Evolutionary conservation across 2,797 vertebrate genomes (phyloP).

Genomic region (Poeciliopsis gracilis): DNA sequence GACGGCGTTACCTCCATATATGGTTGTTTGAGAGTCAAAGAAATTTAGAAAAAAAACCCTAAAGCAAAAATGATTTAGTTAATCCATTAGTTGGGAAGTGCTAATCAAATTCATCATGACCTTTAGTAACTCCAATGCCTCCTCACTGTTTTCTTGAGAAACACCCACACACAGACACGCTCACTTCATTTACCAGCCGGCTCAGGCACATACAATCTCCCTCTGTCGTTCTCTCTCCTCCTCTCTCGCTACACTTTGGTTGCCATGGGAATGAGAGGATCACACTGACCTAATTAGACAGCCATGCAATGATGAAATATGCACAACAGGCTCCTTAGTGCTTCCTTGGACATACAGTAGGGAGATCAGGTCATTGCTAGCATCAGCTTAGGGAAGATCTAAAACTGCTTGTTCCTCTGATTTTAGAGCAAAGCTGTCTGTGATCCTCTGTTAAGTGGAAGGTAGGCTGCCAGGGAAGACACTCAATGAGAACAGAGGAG

Average conservation of each 20-base stretch:
- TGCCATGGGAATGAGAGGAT: slow-evolving; percentile 79
- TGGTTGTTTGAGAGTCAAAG: background rate
- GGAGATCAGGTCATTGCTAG: slow-evolving; percentile 50
- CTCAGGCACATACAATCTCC: slow-evolving; percentile 49
- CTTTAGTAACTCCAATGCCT: slow-evolving; percentile 41
- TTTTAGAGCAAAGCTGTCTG: slow-evolving; percentile 7
- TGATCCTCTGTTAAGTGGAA: slow-evolving; percentile 29
- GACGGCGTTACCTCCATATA: background rate
- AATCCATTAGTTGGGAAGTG: slow-evolving; percentile 43
- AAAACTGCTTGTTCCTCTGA: slow-evolving; percentile 34
- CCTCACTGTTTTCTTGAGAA: slow-evolving; percentile 33
- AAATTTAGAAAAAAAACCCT: background rate
- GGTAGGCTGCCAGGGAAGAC: slow-evolving; percentile 16
- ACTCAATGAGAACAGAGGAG: slow-evolving; percentile 20
- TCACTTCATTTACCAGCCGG: slow-evolving; percentile 55
- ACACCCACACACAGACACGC: slow-evolving; percentile 49
- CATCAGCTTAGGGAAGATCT: slow-evolving; percentile 41
- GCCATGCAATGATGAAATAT: slow-evolving; percentile 77
- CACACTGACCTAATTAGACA: slow-evolving; percentile 82
- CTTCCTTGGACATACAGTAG: slow-evolving; percentile 41
- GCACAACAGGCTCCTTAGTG: slow-evolving; percentile 64
- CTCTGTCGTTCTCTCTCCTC: slow-evolving; percentile 18
- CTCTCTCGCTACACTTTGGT: slow-evolving; percentile 60
- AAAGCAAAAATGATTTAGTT: slow-evolving; percentile 9
- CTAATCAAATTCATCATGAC: slow-evolving; percentile 63